Base-by-base conservation (phyloP, 2,113 vertebrate species). In the Microcebus lehilahytsara region DNA sequence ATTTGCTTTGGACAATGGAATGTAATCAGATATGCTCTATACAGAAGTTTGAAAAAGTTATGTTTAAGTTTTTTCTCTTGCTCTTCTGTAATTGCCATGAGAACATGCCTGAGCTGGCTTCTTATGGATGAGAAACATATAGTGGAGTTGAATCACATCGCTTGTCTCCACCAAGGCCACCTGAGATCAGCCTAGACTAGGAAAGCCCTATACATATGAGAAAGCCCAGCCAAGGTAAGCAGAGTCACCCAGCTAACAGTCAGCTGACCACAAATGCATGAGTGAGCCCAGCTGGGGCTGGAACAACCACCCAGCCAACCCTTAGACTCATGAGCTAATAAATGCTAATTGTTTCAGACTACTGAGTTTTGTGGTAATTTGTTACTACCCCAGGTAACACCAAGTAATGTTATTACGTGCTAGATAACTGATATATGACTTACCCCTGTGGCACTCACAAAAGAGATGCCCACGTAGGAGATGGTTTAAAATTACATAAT, bases 351-450 rank as follows among this genome's bases (percentile, higher is more conserved):
- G 14, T 62, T 94, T 89, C 42, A 69, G 67, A 81, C 7, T 51
- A 37, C 13, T 93, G 51, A 42, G 19, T 72, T 72, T 96, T 51
- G 14, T 34, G 23, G 83, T 88, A 62, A 64, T 90, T 90, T 75
- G 22, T 85, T 64, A 89, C 30, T 46, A 49, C 13, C 19, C 14
- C 22, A 79, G 37, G 49, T 69, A 75, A 67, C 13, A 3, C 23
- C 34, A 81, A 30, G 32, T 4, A 62, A 49, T 71, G 30, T 27
- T 72, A 64, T 6, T 58, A 49, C 16, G 22, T 11, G 56, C 64
- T 85, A 66, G 16, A 8, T 75, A 30, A 71, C n/a, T 19, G 13
- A 79, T 17, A 56, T 0, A 37, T 40, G 22, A 25, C 27, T 30
- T 53, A 77, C 2, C 4, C 34, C 42, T 64, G 19, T 5, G 74